Evolutionary conservation across 2,113 vertebrate genomes (phyloP), one percentile per base, ranked within the genome.

Genomic region (Odobenus rosmarus): DNA sequence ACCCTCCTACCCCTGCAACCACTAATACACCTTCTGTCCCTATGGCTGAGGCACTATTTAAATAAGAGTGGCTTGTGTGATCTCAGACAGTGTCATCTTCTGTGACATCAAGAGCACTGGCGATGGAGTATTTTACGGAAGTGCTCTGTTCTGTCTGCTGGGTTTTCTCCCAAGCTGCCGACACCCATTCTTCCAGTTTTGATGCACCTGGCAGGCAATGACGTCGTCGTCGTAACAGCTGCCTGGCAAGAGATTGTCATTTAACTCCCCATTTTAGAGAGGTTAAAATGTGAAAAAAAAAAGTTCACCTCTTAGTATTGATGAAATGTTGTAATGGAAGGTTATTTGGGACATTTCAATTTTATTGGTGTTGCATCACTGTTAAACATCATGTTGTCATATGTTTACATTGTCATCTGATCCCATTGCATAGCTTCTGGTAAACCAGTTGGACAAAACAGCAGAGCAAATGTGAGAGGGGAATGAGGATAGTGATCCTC

Each of bases 211-310:
- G 24, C 23, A 71, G 33, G 4, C 46, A 80, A 39, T 2, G 19
- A 81, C 11, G 31, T n/a, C 7, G 7, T 24, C 21, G n/a, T 31
- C 23, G 1, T 88, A 84, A 77, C 67, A 71, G 36, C 18, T 67
- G 76, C 71, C 71, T 90, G 11, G n/a, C 16, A 76, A 23, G 21
- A 74, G 49, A 90, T 2, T 92, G 12, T 62, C 79, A 83, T 71
- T 49, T 39, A 46, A 93, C 23, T 71, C 51, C n/a, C 62, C 67
- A 61, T 93, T 64, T 88, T 77, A 92, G 39, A 95, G 61, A 89
- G 0, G 39, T 55, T 82, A 90, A 95, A 57, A n/a, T 13, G 4
- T 77, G 12, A 24, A 16, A 59, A 59, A 79, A 9, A 36, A 62
- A 53, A 71, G 26, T 49, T 31, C 59, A 80, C 24, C 76, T 76